These are phyloP conservation scores for Molorchus minor DNA, from an alignment of 2,888 invertebrate species.

Conservation along the genomic window DNA sequence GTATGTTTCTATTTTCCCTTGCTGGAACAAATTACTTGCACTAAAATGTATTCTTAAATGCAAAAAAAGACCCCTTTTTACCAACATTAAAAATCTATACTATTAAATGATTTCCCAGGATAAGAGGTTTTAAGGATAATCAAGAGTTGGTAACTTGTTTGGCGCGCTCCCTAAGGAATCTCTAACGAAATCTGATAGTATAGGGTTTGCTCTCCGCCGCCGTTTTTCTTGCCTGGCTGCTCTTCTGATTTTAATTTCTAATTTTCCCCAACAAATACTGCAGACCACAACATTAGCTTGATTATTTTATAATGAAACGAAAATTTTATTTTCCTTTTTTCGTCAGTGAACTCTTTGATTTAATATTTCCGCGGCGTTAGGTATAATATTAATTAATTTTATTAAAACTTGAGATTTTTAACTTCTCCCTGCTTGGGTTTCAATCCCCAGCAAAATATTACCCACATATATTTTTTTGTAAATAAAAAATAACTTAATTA, in stretches of 20 bases:
- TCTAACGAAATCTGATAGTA: constrained; percentile 46
- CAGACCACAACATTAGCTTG: constrained; percentile 49
- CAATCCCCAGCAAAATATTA: too few species aligned
- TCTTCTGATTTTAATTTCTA: constrained; percentile 52
- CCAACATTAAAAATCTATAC: constrained; percentile 37
- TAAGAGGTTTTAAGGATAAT: constrained; percentile 53
- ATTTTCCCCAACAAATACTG: constrained; percentile 45
- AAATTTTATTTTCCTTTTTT: constrained; percentile 11
- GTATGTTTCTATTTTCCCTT: too few species aligned
- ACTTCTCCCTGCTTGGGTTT: not conserved
- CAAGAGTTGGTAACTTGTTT: constrained; percentile 53
- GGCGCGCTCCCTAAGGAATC: constrained; percentile 41
- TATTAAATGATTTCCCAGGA: constrained; percentile 53
- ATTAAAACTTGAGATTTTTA: not conserved
- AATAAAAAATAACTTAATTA: too few species aligned
- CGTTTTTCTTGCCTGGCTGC: constrained; percentile 47
- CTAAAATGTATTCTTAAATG: not conserved
- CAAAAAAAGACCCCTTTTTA: constrained; percentile 21
- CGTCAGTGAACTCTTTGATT: constrained; percentile 14
- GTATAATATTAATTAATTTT: not conserved
- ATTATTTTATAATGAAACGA: constrained; percentile 49
- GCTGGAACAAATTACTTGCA: too few species aligned
- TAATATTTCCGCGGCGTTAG: constrained; percentile 4
- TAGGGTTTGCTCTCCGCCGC: constrained; percentile 28
- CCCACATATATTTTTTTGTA: too few species aligned